A percentile compares a stretch with the other conserved stretches of the same genome.
Evolutionary conservation across 2,888 invertebrate genomes (phyloP).

Genomic region (Electrophaes corylata): DNA sequence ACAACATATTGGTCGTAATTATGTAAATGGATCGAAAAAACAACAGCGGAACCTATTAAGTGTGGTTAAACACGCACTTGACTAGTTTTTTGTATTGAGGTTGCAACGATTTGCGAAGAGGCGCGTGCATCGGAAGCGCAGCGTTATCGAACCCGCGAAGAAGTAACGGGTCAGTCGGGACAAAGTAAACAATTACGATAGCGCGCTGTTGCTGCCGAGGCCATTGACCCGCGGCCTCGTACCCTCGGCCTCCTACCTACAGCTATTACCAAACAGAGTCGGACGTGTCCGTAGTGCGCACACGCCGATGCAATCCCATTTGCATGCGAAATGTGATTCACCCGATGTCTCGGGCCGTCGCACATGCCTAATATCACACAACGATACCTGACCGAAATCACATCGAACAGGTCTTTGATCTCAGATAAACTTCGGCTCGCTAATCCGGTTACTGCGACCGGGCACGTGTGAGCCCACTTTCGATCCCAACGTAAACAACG

Average conservation of each 20-base stretch:
- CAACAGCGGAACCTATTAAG: neutral
- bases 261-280: constrained; percentile 54
- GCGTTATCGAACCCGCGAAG: constrained; percentile 43
- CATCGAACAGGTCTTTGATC: constrained; percentile 39
- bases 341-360: constrained; percentile 17
- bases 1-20: neutral
- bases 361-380: constrained; percentile 8
- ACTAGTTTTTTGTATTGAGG: constrained; percentile 50
- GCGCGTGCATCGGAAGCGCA: constrained; percentile 44
- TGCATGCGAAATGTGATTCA: constrained; percentile 53
- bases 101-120: constrained; percentile 61
- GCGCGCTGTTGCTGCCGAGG: constrained; percentile 50
- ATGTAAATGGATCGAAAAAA: neutral
- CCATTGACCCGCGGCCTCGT: constrained; percentile 54
- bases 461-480: constrained; percentile 36
- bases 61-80: neutral
- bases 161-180: constrained; percentile 59
- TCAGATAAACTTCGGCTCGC: constrained; percentile 29
- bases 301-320: constrained; percentile 43
- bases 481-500: constrained; percentile 30
- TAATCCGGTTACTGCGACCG: constrained; percentile 27
- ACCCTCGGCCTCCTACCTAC: constrained; percentile 30
- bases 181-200: constrained; percentile 78
- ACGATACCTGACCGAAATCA: constrained; percentile 28
- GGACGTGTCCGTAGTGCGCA: constrained; percentile 36